A percentile compares a stretch with the other conserved stretches of the same genome.
phyloP scores from a whole-genome alignment of 2,113 vertebrate genomes.

The Procavia capensis region DNA sequence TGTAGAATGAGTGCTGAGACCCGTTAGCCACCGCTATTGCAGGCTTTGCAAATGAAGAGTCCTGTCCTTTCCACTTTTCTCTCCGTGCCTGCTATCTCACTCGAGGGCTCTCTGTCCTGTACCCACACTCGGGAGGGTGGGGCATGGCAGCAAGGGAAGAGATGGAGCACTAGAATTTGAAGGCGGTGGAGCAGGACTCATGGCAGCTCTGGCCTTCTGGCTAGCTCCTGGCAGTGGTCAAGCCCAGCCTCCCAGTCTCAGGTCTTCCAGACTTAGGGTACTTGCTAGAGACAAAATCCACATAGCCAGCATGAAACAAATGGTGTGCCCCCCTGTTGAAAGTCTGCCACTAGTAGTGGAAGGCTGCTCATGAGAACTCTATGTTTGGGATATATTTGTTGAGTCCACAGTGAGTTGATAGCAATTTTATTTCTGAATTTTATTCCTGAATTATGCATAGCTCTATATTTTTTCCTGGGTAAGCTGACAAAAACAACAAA shows the following conservation, averaged over 20 bases:
- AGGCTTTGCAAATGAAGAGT: conserved; percentile 81
- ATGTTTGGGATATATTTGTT: conserved; percentile 74
- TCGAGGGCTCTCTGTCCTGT: conserved; percentile 58
- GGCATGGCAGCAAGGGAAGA: background rate
- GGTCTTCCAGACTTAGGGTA: background rate
- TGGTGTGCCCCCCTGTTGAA: background rate
- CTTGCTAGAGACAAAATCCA: conserved; percentile 8
- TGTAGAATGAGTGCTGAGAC: conserved; percentile 80
- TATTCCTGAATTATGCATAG: conserved; percentile 82
- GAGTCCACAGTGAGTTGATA: conserved; percentile 66
- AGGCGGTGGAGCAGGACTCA: conserved; percentile 66
- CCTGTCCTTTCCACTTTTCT: conserved; percentile 32
- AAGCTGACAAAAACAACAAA: conserved; percentile 82
- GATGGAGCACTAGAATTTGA: background rate
- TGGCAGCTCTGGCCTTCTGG: conserved; percentile 34
- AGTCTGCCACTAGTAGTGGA: conserved; percentile 64
- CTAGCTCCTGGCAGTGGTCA: background rate
- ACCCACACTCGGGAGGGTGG: conserved; percentile 44
- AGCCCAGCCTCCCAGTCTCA: background rate
- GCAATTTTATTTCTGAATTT: conserved; percentile 83
- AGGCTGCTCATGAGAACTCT: conserved; percentile 76
- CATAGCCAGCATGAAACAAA: conserved; percentile 44
- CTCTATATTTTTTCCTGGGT: conserved; percentile 77
- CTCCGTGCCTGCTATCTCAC: background rate
- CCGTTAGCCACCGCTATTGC: conserved; percentile 85